Conservation (phyloP, 1,140 invertebrate species). For the Bombus balteatus region DNA sequence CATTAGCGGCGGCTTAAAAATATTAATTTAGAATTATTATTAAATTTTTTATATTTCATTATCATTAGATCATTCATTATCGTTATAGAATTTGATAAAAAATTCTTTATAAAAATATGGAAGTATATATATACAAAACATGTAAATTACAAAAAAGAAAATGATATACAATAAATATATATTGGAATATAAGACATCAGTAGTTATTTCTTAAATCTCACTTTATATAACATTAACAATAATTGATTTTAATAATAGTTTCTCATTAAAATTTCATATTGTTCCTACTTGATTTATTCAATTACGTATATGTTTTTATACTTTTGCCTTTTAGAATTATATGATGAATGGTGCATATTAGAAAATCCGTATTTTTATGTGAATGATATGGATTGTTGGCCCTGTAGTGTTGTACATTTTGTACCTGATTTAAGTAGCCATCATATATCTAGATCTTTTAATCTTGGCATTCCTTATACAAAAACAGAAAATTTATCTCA, state of each 20-base stretch:
- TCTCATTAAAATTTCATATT: background rate
- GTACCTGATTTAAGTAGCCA: conserved; percentile 83
- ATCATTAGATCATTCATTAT: background rate
- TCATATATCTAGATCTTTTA: conserved; percentile 75
- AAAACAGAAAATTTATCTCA: conserved; percentile 61
- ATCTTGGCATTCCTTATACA: conserved; percentile 76
- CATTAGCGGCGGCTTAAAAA: background rate
- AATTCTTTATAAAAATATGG: background rate
- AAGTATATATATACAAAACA: background rate
- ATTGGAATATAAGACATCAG: background rate
- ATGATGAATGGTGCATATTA: conserved; percentile 90
- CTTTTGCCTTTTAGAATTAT: conserved; percentile 85
- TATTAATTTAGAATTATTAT: background rate
- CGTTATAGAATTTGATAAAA: background rate
- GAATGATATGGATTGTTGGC: conserved; percentile 89
- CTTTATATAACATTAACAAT: background rate
- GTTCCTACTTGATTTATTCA: background rate
- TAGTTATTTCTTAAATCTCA: background rate
- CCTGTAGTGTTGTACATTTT: conserved; percentile 86
- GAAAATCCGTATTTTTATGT: conserved; percentile 90
- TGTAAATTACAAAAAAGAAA: background rate
- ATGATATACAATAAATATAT: background rate
- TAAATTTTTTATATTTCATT: background rate
- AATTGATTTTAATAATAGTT: background rate
- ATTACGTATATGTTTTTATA: background rate